A percentile compares a stretch with the other conserved stretches of the same genome.
Conservation (phyloP, 1,140 invertebrate genomes). For the Fragariocoptes setiger region DNA sequence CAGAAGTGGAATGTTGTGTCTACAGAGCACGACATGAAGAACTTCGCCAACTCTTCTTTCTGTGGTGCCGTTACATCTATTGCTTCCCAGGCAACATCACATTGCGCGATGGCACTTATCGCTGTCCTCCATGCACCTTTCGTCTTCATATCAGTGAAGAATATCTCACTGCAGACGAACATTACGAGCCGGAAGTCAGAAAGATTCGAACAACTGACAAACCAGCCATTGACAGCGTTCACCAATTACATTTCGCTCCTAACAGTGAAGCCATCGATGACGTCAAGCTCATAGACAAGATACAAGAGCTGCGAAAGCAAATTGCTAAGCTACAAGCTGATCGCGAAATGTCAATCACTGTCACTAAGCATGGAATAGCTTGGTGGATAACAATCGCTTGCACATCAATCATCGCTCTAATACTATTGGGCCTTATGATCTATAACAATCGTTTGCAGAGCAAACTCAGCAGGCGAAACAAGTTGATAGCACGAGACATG, state of each 20-base stretch:
- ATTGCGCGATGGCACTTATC: not conserved
- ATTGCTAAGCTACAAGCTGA: not conserved
- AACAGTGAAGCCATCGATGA: not conserved
- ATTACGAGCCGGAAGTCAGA: too few species aligned
- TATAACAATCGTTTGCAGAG: too few species aligned
- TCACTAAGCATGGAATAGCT: not conserved
- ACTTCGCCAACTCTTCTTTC: too few species aligned
- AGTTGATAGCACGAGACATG: too few species aligned
- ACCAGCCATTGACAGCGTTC: not conserved
- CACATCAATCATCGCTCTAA: not conserved
- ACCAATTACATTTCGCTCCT: not conserved
- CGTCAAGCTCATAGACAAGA: not conserved
- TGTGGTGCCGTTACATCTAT: not conserved
- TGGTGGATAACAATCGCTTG: not conserved
- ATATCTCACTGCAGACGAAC: not conserved
- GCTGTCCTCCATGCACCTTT: not conserved
- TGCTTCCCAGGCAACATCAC: not conserved
- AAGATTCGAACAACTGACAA: not conserved
- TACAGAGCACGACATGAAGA: too few species aligned
- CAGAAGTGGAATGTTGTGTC: not conserved
- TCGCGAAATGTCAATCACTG: not conserved
- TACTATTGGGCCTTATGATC: not conserved
- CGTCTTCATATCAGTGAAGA: not conserved
- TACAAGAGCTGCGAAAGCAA: not conserved
- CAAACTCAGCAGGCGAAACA: too few species aligned